These are phyloP conservation scores for Chaenodraco wilsoni DNA, from an alignment of 2,797 vertebrate species.

Conservation along the genomic window DNA sequence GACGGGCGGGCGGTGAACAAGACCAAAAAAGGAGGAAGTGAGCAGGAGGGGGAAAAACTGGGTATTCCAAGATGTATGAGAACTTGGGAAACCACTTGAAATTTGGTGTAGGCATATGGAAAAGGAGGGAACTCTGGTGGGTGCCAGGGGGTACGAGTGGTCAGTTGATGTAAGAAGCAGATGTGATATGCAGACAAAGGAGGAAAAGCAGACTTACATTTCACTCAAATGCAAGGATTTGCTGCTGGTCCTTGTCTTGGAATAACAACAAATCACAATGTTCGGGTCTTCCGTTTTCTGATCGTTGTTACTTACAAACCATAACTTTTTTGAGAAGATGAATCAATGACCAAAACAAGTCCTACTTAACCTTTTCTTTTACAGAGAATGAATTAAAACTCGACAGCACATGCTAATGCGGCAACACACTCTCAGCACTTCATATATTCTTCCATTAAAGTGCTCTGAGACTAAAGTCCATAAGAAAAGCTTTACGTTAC, in stretches of 20 bases:
- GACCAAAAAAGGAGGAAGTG: conserved; percentile 73
- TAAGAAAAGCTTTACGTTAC: conserved; percentile 31
- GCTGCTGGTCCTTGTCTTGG: neutral
- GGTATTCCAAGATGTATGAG: conserved; percentile 46
- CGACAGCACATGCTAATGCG: neutral
- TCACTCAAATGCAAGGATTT: neutral
- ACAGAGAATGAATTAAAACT: conserved; percentile 22
- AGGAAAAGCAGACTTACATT: conserved; percentile 2
- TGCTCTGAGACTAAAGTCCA: neutral
- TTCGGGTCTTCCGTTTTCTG: neutral
- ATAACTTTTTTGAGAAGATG: rapidly evolving
- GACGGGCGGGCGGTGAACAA: conserved; percentile 61
- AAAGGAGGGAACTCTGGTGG: conserved; percentile 31
- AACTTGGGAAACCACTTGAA: conserved; percentile 57
- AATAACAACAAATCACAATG: neutral
- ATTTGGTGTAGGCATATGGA: conserved; percentile 34
- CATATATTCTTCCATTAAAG: too few relatives aligned
- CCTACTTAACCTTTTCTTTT: neutral
- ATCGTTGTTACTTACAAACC: too few relatives aligned
- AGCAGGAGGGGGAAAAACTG: neutral
- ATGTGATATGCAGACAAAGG: conserved; percentile 73
- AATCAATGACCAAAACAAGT: neutral
- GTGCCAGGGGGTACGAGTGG: conserved; percentile 50
- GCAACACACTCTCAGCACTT: too few relatives aligned
- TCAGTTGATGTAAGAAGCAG: conserved; percentile 77